These are phyloP conservation scores for Spodoptera picta DNA, from an alignment of 2,888 invertebrate genomes.

Conservation along the genomic window DNA sequence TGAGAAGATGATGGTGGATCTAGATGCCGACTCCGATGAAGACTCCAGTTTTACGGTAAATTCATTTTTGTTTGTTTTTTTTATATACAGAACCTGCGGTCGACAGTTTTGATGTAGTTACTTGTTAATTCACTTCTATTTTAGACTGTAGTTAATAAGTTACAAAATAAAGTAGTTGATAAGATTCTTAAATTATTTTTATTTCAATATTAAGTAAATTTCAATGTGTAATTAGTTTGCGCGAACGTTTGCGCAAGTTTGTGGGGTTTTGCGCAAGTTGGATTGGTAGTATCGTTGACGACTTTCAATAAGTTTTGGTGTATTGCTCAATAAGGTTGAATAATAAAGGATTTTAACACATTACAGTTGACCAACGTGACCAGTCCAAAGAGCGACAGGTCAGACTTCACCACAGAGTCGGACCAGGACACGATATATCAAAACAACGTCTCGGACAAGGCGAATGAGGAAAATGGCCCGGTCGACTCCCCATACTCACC, in stretches of 20 bases:
- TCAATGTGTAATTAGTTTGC: no score
- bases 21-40: slow-evolving; percentile 81
- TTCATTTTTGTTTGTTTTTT: no score
- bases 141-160: no score
- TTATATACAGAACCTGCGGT: no score
- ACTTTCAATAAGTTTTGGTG: not conserved
- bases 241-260: no score
- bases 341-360: not conserved
- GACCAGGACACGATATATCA: slow-evolving; percentile 67
- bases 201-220: no score
- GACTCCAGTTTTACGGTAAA: slow-evolving; percentile 78
- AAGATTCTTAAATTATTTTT: no score
- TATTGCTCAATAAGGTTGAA: not conserved
- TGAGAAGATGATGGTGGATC: slow-evolving; percentile 83
- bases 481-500: slow-evolving; percentile 19
- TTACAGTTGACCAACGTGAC: slow-evolving; percentile 78
- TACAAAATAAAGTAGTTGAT: no score
- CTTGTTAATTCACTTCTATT: no score
- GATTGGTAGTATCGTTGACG: not conserved
- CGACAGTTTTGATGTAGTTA: no score
- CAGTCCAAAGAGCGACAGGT: slow-evolving; percentile 72
- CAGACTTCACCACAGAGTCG: slow-evolving; percentile 68
- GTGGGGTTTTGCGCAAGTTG: not conserved
- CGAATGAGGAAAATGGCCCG: slow-evolving; percentile 17
- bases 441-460: slow-evolving; percentile 42